Conservation (phyloP, 2,888 invertebrate species). For the Tenthredo notha region DNA sequence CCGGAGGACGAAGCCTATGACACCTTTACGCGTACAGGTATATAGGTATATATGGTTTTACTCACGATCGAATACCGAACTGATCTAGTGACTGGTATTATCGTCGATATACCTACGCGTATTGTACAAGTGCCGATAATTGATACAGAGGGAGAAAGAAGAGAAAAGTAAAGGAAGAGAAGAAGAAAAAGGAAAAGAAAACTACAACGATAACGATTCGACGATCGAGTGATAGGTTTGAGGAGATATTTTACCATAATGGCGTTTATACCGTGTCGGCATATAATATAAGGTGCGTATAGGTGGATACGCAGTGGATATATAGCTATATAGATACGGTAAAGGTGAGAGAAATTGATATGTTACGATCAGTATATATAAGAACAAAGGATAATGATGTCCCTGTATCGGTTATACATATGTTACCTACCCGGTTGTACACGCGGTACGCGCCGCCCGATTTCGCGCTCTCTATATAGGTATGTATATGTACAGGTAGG, state of each 20-base stretch:
- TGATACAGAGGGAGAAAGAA: no score
- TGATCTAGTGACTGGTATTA: background rate
- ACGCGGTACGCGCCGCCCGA: background rate
- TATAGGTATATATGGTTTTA: background rate
- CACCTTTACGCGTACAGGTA: background rate
- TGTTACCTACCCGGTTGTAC: background rate
- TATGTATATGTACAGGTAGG: background rate
- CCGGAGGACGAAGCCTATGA: background rate
- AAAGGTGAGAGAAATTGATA: background rate
- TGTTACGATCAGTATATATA: background rate
- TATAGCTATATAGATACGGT: background rate
- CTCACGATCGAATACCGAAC: background rate
- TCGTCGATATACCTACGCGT: background rate
- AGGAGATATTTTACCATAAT: background rate
- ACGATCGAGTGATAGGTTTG: background rate
- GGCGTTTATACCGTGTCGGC: background rate
- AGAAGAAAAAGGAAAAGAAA: no score
- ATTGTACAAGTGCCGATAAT: background rate
- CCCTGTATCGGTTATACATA: background rate
- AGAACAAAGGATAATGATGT: slow-evolving; percentile 5
- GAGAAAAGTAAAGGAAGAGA: no score
- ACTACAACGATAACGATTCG: background rate
- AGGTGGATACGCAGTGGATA: background rate
- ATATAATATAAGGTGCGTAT: background rate
- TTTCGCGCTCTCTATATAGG: background rate